phyloP scores from a whole-genome alignment of 2,113 vertebrate species.

The Amia ocellicauda region DNA sequence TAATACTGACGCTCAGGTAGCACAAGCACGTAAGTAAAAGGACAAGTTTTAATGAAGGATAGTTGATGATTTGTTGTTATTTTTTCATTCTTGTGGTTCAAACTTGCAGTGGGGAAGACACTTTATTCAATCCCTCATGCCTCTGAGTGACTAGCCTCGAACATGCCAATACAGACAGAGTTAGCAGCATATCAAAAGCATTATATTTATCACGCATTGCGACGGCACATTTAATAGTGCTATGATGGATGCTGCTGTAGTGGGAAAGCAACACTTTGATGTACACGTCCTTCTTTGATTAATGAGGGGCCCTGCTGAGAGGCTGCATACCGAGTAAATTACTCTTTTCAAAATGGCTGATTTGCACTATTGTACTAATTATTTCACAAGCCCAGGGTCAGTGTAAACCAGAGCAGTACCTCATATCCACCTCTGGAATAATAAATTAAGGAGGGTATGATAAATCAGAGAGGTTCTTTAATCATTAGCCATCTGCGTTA shows the following conservation, averaged over 20 bases:
- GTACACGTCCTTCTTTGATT: conserved; percentile 76
- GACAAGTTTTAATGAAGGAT: too few species aligned
- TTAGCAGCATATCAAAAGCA: conserved; percentile 68
- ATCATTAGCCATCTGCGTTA: conserved; percentile 19
- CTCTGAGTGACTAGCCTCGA: too few species aligned
- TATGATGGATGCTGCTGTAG: conserved; percentile 73
- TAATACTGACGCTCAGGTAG: too few species aligned
- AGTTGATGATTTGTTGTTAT: too few species aligned
- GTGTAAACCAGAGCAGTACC: conserved; percentile 63
- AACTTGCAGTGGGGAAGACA: too few species aligned
- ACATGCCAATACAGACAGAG: conserved; percentile 54
- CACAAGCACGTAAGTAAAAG: too few species aligned
- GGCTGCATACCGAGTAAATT: conserved; percentile 75
- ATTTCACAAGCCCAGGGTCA: conserved; percentile 72
- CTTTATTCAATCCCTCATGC: too few species aligned
- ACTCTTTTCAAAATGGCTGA: conserved; percentile 79
- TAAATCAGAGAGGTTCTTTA: conserved; percentile 29
- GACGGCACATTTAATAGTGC: conserved; percentile 62
- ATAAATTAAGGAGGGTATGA: conserved; percentile 32
- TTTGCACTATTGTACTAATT: conserved; percentile 84
- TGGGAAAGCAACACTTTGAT: conserved; percentile 73
- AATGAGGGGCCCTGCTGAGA: conserved; percentile 74
- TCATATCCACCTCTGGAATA: conserved; percentile 35
- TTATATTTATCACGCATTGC: conserved; percentile 67
- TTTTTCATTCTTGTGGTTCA: too few species aligned